These are phyloP conservation scores for Platysteira castanea DNA, from an alignment of 2,113 vertebrate genomes.

Conservation along the genomic window DNA sequence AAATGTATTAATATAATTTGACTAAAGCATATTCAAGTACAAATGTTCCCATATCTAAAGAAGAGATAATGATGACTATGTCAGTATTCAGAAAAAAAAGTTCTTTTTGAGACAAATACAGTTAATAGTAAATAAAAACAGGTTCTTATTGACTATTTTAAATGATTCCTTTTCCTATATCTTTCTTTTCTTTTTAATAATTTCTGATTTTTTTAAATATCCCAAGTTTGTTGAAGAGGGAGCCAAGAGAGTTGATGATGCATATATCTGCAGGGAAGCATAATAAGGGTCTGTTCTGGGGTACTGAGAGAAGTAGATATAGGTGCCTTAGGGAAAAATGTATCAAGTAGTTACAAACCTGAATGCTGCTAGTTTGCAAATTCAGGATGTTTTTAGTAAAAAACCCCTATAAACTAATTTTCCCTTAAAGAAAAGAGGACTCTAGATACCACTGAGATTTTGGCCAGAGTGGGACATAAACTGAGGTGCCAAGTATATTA, in stretches of 20 bases:
- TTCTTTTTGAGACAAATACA: not conserved
- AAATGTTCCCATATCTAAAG: not conserved
- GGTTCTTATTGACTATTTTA: not conserved
- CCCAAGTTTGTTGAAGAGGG: not conserved
- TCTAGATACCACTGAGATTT: not conserved
- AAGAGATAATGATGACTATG: not conserved
- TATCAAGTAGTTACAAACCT: not conserved
- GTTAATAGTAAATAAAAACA: not conserved
- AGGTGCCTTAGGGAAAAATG: not conserved
- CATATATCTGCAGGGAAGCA: not conserved
- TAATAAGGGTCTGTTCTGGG: not conserved
- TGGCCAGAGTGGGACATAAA: not conserved
- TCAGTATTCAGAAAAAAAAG: not conserved
- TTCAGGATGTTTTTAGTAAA: not conserved
- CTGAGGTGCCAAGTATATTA: not conserved
- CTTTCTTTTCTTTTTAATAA: not conserved
- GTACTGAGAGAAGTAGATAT: not conserved
- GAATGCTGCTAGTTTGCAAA: not conserved
- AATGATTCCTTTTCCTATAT: not conserved
- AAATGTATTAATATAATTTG: not conserved
- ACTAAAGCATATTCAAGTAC: not conserved
- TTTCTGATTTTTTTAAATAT: not conserved
- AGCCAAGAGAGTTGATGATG: not conserved
- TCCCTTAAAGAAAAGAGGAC: not conserved
- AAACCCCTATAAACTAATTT: not conserved